These are phyloP conservation scores for Clarias gariepinus DNA, from an alignment of 2,113 vertebrate genomes.

Conservation along the genomic window DNA sequence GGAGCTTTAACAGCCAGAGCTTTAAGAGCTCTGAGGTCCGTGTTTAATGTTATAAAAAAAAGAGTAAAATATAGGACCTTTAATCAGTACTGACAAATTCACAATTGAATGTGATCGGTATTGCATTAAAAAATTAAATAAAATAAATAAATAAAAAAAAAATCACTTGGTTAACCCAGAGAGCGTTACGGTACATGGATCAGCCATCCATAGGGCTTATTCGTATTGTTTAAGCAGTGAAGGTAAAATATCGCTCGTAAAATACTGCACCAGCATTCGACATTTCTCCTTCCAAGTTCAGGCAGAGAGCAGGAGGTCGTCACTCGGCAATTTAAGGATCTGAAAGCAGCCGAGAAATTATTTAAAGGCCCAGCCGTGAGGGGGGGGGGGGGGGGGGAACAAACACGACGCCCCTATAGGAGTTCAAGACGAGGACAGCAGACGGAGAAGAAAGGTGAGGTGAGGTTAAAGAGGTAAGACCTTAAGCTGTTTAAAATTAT, in stretches of 20 bases:
- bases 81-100: too few species aligned
- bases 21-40: too few species aligned
- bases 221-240: neutral
- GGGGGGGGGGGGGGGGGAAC: neutral
- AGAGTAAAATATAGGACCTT: too few species aligned
- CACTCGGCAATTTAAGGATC: neutral
- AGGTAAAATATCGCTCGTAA: too few species aligned
- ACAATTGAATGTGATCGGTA: too few species aligned
- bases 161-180: neutral
- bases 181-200: neutral
- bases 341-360: constrained; percentile 7
- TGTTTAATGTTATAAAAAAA: too few species aligned
- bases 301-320: neutral
- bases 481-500: too few species aligned
- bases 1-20: too few species aligned
- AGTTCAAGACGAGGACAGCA: constrained; percentile 13
- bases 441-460: neutral
- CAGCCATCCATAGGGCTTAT: neutral
- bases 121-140: too few species aligned
- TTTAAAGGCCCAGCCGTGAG: neutral
- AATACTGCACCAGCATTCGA: neutral
- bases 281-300: neutral
- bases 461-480: neutral
- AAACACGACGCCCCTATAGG: neutral
- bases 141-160: too few species aligned